phyloP scores from a whole-genome alignment of 1,140 invertebrate genomes.

The Brachionus plicatilis region DNA sequence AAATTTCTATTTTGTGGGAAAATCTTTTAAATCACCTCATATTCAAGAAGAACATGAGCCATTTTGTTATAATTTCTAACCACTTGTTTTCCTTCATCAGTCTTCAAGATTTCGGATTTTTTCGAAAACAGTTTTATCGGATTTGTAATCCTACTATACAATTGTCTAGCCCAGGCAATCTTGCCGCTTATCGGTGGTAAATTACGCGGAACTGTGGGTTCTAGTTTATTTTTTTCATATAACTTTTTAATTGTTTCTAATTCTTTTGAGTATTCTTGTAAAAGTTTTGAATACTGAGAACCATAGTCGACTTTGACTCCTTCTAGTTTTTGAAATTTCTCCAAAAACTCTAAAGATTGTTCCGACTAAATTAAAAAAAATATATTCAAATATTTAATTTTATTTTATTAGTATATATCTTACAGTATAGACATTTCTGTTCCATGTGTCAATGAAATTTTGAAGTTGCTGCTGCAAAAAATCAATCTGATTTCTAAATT shows the following conservation, averaged over 20 bases:
- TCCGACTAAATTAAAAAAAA: constrained; percentile 48
- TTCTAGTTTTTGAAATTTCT: constrained; percentile 54
- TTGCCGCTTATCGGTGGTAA: constrained; percentile 56
- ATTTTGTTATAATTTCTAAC: constrained; percentile 64
- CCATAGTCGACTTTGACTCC: constrained; percentile 52
- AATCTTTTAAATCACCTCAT: constrained; percentile 49
- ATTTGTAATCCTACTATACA: constrained; percentile 57
- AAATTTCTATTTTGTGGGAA: background rate
- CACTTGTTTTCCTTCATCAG: constrained; percentile 59
- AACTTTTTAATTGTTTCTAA: constrained; percentile 68
- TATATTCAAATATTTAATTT: too few relatives aligned
- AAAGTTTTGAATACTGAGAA: constrained; percentile 76
- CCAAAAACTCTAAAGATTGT: constrained; percentile 52
- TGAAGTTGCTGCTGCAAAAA: constrained; percentile 51
- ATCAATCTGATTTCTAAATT: constrained; percentile 69
- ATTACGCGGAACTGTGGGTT: constrained; percentile 54
- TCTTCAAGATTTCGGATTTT: constrained; percentile 49
- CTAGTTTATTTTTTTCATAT: constrained; percentile 56
- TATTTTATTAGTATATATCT: background rate
- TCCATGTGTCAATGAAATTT: constrained; percentile 55
- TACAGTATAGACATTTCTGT: constrained; percentile 51
- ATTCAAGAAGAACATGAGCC: constrained; percentile 55
- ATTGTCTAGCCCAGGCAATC: constrained; percentile 58
- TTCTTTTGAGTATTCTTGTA: constrained; percentile 75
- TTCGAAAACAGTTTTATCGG: constrained; percentile 60